phyloP scores from a whole-genome alignment of 2,888 invertebrate species.

The Epistrophe eligans region DNA sequence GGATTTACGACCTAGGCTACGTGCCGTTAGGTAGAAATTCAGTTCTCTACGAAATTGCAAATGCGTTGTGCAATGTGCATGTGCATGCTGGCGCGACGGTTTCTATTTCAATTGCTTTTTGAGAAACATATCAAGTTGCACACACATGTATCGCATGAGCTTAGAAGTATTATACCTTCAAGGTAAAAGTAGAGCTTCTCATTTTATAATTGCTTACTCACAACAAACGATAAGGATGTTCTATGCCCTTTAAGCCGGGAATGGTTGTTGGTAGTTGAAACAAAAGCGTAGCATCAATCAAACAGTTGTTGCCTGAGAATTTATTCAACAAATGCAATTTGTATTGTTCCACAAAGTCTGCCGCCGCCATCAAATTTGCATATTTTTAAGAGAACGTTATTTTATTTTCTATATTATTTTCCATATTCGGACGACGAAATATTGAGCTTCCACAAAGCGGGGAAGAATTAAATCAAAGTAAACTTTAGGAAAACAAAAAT shows the following conservation, averaged over 20 bases:
- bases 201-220: not conserved
- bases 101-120: constrained; percentile 37
- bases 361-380: not conserved
- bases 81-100: constrained; percentile 1
- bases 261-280: constrained; percentile 16
- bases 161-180: not conserved
- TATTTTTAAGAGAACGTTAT: not conserved
- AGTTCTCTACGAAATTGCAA: not conserved
- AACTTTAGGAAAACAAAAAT: constrained; percentile 34
- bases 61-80: constrained; percentile 20
- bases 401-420: not conserved
- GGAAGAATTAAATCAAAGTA: constrained; percentile 17
- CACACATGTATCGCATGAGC: not conserved
- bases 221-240: constrained; percentile 9
- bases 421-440: not conserved
- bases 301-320: constrained; percentile 15
- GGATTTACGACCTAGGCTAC: constrained; percentile 57
- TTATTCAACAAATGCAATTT: constrained; percentile 10
- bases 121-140: constrained; percentile 10
- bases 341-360: not conserved
- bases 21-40: constrained; percentile 14
- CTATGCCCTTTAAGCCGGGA: not conserved
- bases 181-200: not conserved
- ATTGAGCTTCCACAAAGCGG: not conserved
- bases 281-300: constrained; percentile 4